These are phyloP conservation scores for Acanthopagrus latus DNA, from an alignment of 2,797 vertebrate genomes.

Conservation along the genomic window DNA sequence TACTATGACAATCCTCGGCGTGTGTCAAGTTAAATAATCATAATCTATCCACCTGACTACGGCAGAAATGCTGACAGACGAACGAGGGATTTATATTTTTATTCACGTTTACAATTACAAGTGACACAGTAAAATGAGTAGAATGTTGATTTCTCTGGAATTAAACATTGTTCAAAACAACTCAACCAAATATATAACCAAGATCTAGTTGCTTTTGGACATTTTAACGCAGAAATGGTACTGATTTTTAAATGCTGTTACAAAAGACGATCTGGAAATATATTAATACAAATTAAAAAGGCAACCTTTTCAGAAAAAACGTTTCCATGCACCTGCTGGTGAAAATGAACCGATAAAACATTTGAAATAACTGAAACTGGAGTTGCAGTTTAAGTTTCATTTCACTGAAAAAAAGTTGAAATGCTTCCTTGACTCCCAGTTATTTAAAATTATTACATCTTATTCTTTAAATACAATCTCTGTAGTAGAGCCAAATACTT, in stretches of 20 bases:
- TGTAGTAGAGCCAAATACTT: conserved; percentile 18
- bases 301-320: neutral
- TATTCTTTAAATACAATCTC: conserved; percentile 25
- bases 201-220: too few species aligned
- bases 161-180: too few species aligned
- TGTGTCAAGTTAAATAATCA: too few species aligned
- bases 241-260: too few species aligned
- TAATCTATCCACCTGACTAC: too few species aligned
- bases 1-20: conserved; percentile 1
- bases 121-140: too few species aligned
- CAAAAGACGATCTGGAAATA: neutral
- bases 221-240: too few species aligned
- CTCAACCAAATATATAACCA: too few species aligned
- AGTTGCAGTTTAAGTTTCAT: neutral
- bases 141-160: neutral
- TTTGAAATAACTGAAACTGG: neutral
- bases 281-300: neutral
- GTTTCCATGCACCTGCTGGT: neutral
- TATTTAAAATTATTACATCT: conserved; percentile 17
- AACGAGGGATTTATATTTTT: too few species aligned
- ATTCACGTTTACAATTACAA: too few species aligned
- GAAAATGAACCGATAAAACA: neutral
- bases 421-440: conserved; percentile 2
- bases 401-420: neutral
- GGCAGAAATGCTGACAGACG: too few species aligned